These are phyloP conservation scores for Linnaemya vulpina DNA, from an alignment of 2,888 invertebrate genomes.

Conservation along the genomic window DNA sequence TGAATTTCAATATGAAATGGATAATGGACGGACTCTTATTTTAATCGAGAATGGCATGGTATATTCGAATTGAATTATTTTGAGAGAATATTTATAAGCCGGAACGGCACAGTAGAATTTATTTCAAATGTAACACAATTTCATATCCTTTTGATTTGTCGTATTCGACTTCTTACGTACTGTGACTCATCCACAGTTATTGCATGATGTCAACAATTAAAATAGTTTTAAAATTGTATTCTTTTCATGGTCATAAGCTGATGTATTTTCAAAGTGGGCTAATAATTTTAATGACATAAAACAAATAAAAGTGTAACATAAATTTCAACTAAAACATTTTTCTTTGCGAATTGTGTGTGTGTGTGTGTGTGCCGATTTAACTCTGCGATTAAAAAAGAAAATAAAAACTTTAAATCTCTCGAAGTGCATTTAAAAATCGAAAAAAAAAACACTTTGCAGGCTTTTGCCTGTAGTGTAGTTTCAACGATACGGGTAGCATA, in stretches of 20 bases:
- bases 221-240: conserved; percentile 9
- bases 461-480: no score
- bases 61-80: no score
- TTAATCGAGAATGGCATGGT: no score
- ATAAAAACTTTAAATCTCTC: conserved; percentile 32
- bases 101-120: no score
- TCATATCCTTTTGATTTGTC: not conserved
- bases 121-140: no score
- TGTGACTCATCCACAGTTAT: conserved; percentile 24
- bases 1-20: no score
- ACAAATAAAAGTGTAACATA: conserved; percentile 31
- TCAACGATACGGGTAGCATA: no score
- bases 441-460: conserved; percentile 6
- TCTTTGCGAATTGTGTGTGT: conserved; percentile 52
- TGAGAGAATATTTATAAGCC: no score
- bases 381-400: conserved; percentile 5
- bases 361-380: conserved; percentile 36
- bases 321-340: conserved; percentile 9
- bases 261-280: not conserved
- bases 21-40: no score
- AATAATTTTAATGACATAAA: not conserved
- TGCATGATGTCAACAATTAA: conserved; percentile 54
- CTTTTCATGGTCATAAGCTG: no score
- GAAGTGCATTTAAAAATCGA: conserved; percentile 36
- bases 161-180: not conserved